Conservation (phyloP, 2,113 vertebrate genomes). For the Origma solitaria region DNA sequence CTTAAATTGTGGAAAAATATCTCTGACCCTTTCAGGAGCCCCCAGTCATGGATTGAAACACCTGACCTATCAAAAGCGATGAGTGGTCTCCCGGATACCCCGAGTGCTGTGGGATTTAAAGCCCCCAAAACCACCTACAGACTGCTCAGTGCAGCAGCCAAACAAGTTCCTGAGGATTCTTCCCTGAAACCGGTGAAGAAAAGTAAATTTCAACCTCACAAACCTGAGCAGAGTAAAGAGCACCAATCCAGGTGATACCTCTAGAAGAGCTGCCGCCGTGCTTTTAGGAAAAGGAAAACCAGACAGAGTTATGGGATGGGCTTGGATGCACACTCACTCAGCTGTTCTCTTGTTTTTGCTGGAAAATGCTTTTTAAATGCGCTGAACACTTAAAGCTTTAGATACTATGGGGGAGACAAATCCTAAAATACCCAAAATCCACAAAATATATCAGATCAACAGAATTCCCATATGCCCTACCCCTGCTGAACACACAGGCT, state of each 20-base stretch:
- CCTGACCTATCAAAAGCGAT: background rate
- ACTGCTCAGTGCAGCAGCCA: background rate
- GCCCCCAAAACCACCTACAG: background rate
- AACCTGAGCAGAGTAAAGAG: background rate
- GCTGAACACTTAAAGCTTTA: background rate
- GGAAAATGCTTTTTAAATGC: background rate
- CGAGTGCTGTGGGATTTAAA: accelerated
- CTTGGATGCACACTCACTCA: background rate
- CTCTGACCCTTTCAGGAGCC: background rate
- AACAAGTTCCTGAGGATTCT: accelerated
- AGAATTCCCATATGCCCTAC: background rate
- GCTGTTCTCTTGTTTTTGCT: background rate
- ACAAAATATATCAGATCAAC: accelerated
- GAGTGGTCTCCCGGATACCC: background rate
- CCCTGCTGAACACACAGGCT: background rate
- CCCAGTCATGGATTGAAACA: background rate
- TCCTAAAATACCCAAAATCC: background rate
- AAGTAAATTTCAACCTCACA: background rate
- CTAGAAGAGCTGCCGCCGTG: background rate
- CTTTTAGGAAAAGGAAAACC: background rate
- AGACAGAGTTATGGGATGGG: accelerated
- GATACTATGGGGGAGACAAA: background rate
- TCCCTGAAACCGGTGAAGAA: accelerated
- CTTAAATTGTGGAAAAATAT: background rate
- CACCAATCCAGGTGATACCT: accelerated